phyloP scores from a whole-genome alignment of 2,113 vertebrate genomes.

The Castor canadensis region DNA sequence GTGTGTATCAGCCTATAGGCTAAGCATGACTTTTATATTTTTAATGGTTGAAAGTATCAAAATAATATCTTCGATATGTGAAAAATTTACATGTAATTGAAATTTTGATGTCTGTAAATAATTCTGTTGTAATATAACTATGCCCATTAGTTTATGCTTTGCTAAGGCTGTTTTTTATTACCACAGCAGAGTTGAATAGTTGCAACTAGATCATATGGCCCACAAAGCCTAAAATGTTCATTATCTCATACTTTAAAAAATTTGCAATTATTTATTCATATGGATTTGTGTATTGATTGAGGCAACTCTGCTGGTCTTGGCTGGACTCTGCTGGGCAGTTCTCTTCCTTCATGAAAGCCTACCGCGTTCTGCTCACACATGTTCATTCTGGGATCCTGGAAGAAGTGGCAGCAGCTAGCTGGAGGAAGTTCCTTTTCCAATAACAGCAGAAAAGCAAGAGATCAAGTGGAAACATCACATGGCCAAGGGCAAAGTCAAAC shows the following conservation, averaged over 20 bases:
- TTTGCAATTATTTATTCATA: background rate
- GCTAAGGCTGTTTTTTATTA: background rate
- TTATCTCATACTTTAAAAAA: background rate
- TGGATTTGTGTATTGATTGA: background rate
- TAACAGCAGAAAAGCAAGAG: background rate
- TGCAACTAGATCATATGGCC: background rate
- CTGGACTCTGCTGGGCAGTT: no score
- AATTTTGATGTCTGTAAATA: background rate
- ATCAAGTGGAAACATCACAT: background rate
- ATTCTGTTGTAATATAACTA: background rate
- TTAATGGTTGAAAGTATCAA: background rate
- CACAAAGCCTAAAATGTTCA: background rate
- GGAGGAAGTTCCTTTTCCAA: background rate
- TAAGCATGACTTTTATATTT: background rate
- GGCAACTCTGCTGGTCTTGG: background rate
- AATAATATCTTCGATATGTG: background rate
- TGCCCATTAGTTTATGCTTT: background rate
- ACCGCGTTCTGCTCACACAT: background rate
- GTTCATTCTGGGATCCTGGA: background rate
- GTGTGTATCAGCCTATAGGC: background rate
- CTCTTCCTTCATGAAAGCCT: background rate
- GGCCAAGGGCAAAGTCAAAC: background rate
- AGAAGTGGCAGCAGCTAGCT: background rate
- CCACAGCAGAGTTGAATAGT: background rate
- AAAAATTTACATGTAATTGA: background rate